Evolutionary conservation across 2,113 vertebrate genomes (phyloP).

Genomic region (Saccopteryx bilineata): DNA sequence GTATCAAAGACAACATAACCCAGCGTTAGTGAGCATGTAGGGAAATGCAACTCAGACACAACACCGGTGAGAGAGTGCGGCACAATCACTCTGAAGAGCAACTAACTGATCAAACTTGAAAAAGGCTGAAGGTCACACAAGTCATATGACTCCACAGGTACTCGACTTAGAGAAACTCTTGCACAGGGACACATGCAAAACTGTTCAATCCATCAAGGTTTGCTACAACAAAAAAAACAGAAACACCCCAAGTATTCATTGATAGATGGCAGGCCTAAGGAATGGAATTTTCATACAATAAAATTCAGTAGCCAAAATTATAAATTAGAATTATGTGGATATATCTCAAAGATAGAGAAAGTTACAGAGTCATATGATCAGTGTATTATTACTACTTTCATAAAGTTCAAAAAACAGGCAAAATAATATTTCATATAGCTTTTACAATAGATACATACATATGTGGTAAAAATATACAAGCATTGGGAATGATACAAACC

Average conservation of each 20-base stretch:
- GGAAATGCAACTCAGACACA: not conserved
- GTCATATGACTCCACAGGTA: not conserved
- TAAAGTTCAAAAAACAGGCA: slow-evolving; percentile 2
- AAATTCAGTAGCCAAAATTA: slow-evolving; percentile 35
- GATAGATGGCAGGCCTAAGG: not conserved
- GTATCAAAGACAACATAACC: not conserved
- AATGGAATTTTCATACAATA: not conserved
- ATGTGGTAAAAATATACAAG: not conserved
- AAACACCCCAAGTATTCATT: not conserved
- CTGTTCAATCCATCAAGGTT: not conserved
- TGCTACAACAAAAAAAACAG: not conserved
- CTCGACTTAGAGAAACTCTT: not conserved
- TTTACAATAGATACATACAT: not conserved
- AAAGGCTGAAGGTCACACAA: not conserved
- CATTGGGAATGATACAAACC: not conserved
- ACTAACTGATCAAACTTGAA: not conserved
- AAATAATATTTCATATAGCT: not conserved
- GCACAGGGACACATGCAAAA: not conserved
- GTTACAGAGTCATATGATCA: not conserved
- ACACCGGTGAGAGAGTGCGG: not conserved
- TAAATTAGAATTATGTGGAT: not conserved
- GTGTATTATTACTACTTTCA: not conserved
- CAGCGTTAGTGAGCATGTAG: not conserved
- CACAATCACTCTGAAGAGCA: not conserved
- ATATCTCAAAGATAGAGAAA: slow-evolving; percentile 51